Conservation (phyloP, 2,888 invertebrate species). For the Terebella lapidaria region DNA sequence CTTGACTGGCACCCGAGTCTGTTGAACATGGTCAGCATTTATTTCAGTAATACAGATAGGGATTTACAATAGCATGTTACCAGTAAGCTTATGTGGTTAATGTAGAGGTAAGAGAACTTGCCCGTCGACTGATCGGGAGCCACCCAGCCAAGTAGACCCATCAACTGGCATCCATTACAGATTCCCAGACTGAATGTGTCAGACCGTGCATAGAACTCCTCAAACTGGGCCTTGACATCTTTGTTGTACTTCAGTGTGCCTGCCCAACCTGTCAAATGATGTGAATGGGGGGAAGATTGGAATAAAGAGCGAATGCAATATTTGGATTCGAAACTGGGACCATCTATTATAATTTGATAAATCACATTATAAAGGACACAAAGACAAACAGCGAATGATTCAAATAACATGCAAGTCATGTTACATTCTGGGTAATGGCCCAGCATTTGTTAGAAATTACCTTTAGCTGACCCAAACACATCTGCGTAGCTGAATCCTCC, state of each 20-base stretch:
- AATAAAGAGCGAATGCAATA: conserved; percentile 8
- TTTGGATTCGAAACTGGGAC: neutral
- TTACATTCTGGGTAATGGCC: too few relatives aligned
- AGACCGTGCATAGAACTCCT: conserved; percentile 63
- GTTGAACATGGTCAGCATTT: too few relatives aligned
- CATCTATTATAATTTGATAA: neutral
- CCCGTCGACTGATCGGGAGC: too few relatives aligned
- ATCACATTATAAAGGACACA: neutral
- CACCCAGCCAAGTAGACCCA: conserved; percentile 90
- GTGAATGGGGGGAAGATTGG: too few relatives aligned
- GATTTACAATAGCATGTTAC: too few relatives aligned
- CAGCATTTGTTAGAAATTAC: too few relatives aligned
- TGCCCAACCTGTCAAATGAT: conserved; percentile 76
- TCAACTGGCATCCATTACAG: conserved; percentile 97
- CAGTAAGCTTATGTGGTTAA: too few relatives aligned
- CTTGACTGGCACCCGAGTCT: conserved; percentile 25
- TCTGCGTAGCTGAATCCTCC: conserved; percentile 99
- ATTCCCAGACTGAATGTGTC: conserved; percentile 94
- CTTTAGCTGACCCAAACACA: conserved; percentile 92
- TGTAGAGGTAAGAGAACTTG: too few relatives aligned
- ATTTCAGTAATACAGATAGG: too few relatives aligned
- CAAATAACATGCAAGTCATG: too few relatives aligned
- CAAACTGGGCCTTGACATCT: conserved; percentile 70
- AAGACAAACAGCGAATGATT: too few relatives aligned
- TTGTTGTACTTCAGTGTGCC: conserved; percentile 81